Conservation (phyloP, 2,797 vertebrate species). For the Euphonia xanthogaster region DNA sequence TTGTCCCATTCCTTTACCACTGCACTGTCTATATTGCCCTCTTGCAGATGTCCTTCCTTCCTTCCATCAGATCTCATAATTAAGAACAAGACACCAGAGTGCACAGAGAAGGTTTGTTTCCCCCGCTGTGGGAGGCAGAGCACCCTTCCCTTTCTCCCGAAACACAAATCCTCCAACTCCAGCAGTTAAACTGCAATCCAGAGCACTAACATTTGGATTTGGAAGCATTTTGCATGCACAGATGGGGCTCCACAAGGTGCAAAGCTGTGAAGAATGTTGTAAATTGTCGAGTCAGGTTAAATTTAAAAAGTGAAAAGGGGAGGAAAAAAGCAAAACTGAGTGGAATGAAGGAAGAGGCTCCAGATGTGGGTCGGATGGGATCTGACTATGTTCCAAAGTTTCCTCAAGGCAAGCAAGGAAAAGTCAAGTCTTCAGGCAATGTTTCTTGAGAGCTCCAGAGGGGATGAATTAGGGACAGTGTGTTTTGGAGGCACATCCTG, state of each 20-base stretch:
- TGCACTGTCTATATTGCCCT: background rate
- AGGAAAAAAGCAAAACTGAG: background rate
- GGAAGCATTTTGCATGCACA: slow-evolving; percentile 23
- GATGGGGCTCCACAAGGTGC: slow-evolving; percentile 57
- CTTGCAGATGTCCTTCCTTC: background rate
- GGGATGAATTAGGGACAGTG: background rate
- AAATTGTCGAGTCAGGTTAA: slow-evolving; percentile 49
- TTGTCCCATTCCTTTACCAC: background rate
- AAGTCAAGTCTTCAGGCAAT: background rate
- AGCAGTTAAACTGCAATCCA: background rate
- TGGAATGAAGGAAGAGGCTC: background rate
- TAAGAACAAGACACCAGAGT: background rate
- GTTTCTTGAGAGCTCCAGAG: background rate
- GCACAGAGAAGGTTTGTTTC: background rate
- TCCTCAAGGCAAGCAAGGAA: background rate
- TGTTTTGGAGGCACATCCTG: background rate
- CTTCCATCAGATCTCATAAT: background rate
- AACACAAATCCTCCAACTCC: background rate
- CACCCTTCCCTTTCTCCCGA: background rate
- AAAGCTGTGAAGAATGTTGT: slow-evolving; percentile 38
- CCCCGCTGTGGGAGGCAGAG: background rate
- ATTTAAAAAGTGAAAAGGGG: slow-evolving; percentile 24
- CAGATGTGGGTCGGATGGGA: background rate
- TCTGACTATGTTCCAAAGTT: background rate
- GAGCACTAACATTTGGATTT: slow-evolving; percentile 24